Percentiles rank a stretch among this genome's conserved stretches.
phyloP scores from a whole-genome alignment of 2,113 vertebrate species.

The Apodemus sylvaticus region DNA sequence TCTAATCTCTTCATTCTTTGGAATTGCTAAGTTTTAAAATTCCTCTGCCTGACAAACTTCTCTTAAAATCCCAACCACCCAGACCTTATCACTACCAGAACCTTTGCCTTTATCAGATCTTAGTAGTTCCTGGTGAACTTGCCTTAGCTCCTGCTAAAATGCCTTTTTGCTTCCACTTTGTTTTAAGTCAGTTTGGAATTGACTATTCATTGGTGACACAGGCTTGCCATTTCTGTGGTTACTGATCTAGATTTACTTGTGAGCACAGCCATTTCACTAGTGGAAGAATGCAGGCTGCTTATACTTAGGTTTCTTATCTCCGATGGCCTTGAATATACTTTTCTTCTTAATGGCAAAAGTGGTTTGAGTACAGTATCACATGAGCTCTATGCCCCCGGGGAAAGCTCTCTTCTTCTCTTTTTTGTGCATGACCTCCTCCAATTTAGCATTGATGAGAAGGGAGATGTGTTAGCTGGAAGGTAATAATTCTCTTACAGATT shows the following conservation, averaged over 20 bases:
- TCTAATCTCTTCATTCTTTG: neutral
- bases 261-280: neutral
- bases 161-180: slow-evolving; percentile 65
- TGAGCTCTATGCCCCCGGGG: neutral
- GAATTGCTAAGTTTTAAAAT: slow-evolving; percentile 9
- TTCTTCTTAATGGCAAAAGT: slow-evolving; percentile 54
- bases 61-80: slow-evolving; percentile 40
- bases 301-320: slow-evolving; percentile 31
- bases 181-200: slow-evolving; percentile 62
- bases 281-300: neutral
- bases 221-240: slow-evolving; percentile 39
- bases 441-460: slow-evolving; percentile 65
- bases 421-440: slow-evolving; percentile 53
- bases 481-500: slow-evolving; percentile 72
- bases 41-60: slow-evolving; percentile 38
- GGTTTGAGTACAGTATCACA: slow-evolving; percentile 37
- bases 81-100: slow-evolving; percentile 6
- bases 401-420: neutral
- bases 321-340: slow-evolving; percentile 18
- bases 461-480: slow-evolving; percentile 59
- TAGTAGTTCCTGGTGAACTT: slow-evolving; percentile 32
- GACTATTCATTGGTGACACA: slow-evolving; percentile 23
- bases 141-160: slow-evolving; percentile 7
- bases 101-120: neutral
- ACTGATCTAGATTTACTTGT: slow-evolving; percentile 45